Evolutionary conservation across 2,113 vertebrate species (phyloP).

Genomic region (Sterna hirundo): DNA sequence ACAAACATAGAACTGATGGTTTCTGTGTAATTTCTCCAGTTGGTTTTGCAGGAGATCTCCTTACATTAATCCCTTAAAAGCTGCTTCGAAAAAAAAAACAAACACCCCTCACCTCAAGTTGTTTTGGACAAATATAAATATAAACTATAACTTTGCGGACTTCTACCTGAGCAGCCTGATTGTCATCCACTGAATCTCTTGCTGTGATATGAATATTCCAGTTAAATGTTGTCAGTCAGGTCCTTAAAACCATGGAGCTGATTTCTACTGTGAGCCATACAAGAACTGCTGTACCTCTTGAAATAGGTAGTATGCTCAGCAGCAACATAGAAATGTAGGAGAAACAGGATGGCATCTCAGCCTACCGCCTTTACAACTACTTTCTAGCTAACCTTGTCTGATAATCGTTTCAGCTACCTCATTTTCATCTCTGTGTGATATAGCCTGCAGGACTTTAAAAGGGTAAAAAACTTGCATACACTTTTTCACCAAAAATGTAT

Average conservation of each 20-base stretch:
- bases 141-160: neutral
- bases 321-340: neutral
- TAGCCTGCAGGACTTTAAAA: neutral
- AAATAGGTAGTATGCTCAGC: neutral
- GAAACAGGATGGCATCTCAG: neutral
- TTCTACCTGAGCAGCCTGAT: neutral
- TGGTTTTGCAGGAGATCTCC: neutral
- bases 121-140: neutral
- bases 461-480: neutral
- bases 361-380: neutral
- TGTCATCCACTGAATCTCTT: neutral
- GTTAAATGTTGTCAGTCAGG: neutral
- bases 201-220: neutral
- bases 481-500: neutral
- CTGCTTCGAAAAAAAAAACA: neutral
- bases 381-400: neutral
- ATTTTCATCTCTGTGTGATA: constrained; percentile 26
- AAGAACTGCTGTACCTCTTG: neutral
- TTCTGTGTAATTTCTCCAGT: neutral
- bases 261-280: neutral
- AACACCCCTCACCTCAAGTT: neutral
- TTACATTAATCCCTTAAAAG: neutral
- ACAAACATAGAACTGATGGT: neutral
- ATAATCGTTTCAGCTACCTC: neutral
- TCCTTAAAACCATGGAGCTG: neutral